These are phyloP conservation scores for Aepyceros melampus DNA, from an alignment of 2,113 vertebrate genomes.

Conservation along the genomic window DNA sequence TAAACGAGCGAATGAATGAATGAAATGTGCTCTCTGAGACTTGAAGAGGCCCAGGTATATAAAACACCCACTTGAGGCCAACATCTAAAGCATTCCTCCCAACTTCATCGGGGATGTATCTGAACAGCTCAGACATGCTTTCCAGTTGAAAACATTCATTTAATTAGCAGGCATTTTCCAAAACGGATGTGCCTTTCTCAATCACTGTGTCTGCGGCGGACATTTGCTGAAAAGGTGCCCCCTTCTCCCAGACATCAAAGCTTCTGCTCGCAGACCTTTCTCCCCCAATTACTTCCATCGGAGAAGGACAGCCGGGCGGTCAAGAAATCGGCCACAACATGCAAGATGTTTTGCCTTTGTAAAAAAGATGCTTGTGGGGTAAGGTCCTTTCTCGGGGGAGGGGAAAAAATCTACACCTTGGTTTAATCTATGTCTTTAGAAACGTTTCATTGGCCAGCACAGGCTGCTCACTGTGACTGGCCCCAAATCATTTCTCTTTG, in stretches of 20 bases:
- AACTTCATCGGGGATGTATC: not conserved
- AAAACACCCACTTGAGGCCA: not conserved
- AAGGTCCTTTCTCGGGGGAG: not conserved
- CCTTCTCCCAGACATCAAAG: slow-evolving; percentile 60
- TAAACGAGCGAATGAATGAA: not conserved
- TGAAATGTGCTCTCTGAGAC: not conserved
- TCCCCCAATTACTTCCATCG: slow-evolving; percentile 54
- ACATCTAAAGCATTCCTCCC: slow-evolving; percentile 53
- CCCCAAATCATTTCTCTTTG: not conserved
- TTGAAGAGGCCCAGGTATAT: not conserved
- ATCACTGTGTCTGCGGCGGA: slow-evolving; percentile 43
- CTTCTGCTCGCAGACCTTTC: slow-evolving; percentile 28
- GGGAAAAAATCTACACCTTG: not conserved
- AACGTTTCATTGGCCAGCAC: not conserved
- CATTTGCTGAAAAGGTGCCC: slow-evolving; percentile 52
- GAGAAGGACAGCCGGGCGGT: not conserved
- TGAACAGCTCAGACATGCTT: slow-evolving; percentile 48
- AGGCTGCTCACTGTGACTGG: not conserved
- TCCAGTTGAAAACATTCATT: slow-evolving; percentile 67
- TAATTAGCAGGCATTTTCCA: slow-evolving; percentile 68
- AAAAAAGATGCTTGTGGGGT: not conserved
- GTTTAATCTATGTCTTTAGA: not conserved
- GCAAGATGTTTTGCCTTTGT: not conserved
- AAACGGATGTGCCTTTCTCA: slow-evolving; percentile 57
- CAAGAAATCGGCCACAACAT: not conserved